Conservation (phyloP, 2,797 vertebrate species). For the Parambassis ranga region DNA sequence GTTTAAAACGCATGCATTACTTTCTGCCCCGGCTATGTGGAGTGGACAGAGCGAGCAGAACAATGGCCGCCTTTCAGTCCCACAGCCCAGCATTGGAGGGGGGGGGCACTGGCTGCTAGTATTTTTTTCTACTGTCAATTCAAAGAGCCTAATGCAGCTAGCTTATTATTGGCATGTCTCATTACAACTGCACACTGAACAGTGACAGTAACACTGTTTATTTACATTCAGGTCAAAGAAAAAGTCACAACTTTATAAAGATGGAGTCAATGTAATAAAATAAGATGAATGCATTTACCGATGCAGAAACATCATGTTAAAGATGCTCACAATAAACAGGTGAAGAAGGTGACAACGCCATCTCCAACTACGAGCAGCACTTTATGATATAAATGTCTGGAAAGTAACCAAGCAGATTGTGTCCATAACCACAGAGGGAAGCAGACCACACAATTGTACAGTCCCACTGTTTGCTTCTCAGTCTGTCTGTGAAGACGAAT, state of each 20-base stretch:
- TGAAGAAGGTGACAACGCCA: conserved; percentile 3
- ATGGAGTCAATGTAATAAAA: conserved; percentile 8
- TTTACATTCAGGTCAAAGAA: conserved; percentile 26
- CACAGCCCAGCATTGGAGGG: conserved; percentile 50
- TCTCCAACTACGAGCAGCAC: neutral
- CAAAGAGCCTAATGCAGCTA: conserved; percentile 74
- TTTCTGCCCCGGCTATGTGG: conserved; percentile 78
- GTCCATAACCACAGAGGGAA: conserved; percentile 17
- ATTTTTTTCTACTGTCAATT: conserved; percentile 79
- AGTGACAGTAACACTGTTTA: conserved; percentile 51
- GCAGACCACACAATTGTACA: conserved; percentile 41
- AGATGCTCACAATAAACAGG: neutral
- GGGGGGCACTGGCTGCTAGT: conserved; percentile 72
- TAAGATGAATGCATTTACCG: too few relatives aligned
- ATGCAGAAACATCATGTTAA: too few relatives aligned
- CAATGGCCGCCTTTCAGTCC: conserved; percentile 88
- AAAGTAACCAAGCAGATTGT: conserved; percentile 26
- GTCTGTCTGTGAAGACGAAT: conserved; percentile 56
- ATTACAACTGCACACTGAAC: conserved; percentile 41
- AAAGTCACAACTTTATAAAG: conserved; percentile 17
- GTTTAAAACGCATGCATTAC: conserved; percentile 84
- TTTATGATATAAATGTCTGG: conserved; percentile 15
- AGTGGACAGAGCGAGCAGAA: conserved; percentile 81
- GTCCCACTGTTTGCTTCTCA: conserved; percentile 38
- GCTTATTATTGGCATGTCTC: conserved; percentile 73